Evolutionary conservation across 2,113 vertebrate species (phyloP), one percentile per base, ranked within the genome.

Genomic region (Malurus melanocephalus): DNA sequence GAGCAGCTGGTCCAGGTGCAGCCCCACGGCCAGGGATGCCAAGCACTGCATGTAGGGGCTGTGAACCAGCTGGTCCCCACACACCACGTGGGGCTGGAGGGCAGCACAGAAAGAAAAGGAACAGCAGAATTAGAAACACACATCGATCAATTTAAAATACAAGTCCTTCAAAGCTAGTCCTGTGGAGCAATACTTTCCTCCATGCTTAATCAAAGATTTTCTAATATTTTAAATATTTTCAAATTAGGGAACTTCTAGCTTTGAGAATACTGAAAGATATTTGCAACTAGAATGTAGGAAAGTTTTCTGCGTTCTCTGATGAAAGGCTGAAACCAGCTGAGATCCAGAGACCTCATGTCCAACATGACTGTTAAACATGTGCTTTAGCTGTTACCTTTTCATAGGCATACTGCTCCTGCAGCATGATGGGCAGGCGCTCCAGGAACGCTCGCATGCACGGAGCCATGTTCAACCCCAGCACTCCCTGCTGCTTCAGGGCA

Each of bases 1-100:
- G 71, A 99, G 94, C 32, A 99, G 98, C 85, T 97, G 97, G 75
- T 99, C 99, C 77, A 99, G 97, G 85, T 98, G 98, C 49, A 99
- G 98, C 7, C 99, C 99, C 80, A 99, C 99, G 0, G 98, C 99
- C 27, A 99, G 96, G 0, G 99, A 99, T 35, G 99, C 98, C 46
- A 99, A 95, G 92, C 99, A 99, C 91, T 99, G 99, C 99, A 99
- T 99, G 57, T 99, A 99, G 11, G 99, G 98, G 77, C 99, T 99
- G 71, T 99, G 99, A 62, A 99, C 98, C 8, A 99, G 98, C 96
- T 99, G 99, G 94, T 99, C 99, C 3, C 99, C 99, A 77, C 99
- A 99, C 7, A 99, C 98, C 13, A 99, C 99, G 3, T 99, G 98
- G 23, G 99, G 99, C 99, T 99, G 61, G 40, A 90, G 79, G 38